phyloP scores from a whole-genome alignment of 2,888 invertebrate species.

The Polydrusus pterygomalis region DNA sequence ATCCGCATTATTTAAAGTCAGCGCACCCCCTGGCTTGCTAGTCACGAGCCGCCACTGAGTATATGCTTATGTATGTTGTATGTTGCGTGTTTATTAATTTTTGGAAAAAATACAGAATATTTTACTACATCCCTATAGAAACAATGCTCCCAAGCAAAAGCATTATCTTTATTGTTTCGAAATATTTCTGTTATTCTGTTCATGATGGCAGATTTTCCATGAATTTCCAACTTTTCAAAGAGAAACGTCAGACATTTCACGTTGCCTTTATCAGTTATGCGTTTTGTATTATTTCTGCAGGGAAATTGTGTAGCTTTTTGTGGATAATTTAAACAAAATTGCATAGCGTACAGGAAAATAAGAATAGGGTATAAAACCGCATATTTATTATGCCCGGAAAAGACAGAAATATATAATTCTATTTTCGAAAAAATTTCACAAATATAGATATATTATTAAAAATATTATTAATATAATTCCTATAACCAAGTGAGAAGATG shows the following conservation, averaged over 20 bases:
- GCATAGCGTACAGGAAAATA: slow-evolving; percentile 26
- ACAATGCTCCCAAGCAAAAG: background rate
- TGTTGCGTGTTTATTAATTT: background rate
- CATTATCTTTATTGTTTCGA: background rate
- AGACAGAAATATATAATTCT: background rate
- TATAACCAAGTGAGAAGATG: too few species aligned
- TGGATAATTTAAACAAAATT: slow-evolving; percentile 32
- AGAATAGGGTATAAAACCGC: background rate
- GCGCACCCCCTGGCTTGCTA: too few species aligned
- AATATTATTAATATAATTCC: too few species aligned
- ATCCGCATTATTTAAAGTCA: too few species aligned
- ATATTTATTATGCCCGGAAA: background rate
- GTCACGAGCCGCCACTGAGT: too few species aligned
- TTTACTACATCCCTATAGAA: too few species aligned
- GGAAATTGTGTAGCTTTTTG: slow-evolving; percentile 39
- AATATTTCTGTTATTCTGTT: slow-evolving; percentile 19
- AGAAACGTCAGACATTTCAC: slow-evolving; percentile 46
- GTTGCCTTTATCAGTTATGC: slow-evolving; percentile 50
- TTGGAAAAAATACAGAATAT: background rate
- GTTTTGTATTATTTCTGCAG: slow-evolving; percentile 31
- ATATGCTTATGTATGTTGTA: too few species aligned
- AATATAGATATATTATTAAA: too few species aligned
- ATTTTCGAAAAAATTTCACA: too few species aligned
- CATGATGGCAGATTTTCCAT: slow-evolving; percentile 37
- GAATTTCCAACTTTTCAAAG: slow-evolving; percentile 47